Base-by-base conservation (phyloP, 1,140 invertebrate species). In the Campoletis sonorensis region DNA sequence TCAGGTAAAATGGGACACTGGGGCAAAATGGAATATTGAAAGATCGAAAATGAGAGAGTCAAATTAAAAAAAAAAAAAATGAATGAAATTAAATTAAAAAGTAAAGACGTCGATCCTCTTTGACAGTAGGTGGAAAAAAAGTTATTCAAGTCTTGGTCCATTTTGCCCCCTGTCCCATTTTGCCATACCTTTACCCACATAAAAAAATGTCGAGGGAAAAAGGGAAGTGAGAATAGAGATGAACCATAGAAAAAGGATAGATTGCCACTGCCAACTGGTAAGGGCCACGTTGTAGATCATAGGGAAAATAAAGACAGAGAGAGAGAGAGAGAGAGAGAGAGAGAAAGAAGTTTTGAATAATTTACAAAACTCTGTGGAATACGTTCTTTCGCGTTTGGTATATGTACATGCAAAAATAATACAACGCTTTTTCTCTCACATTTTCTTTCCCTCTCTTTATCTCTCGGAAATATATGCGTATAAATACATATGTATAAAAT, bases 321-420 rank as follows among this genome's bases (percentile, higher is more conserved):
- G 67, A 27, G 81, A 82, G 71, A 83, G 61, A 15, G n/a, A 23
- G n/a, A 70, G 27, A 70, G 2, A 7, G n/a, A 70, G 30, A 16
- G 67, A 27, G 81, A 82, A 71, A 83, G 61, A 15, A 54, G 58
- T 87, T 88, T 88, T 88, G 87, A 89, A 89, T 89, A 88, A 89
- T 89, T 88, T 89, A 88, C 82, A 70, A 68, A 18, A 81, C 67
- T 49, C 79, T 77, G 79, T 83, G 83, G 76, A 68, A 85, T 83
- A 71, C 83, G 71, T 86, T 82, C 21, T 23, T 49, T 49, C 58
- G 33, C n/a, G 13, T 70, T 23, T 49, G 49, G 30, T 72, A 40
- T 72, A 40, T 82, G 27, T 77, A 16, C 13, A 40, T 71, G 58
- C 30, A 70, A 70, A 70, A 70, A n/a, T 79, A 51, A 45, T 81